Base-by-base conservation (phyloP, 2,113 vertebrate genomes). In the Amia ocellicauda region DNA sequence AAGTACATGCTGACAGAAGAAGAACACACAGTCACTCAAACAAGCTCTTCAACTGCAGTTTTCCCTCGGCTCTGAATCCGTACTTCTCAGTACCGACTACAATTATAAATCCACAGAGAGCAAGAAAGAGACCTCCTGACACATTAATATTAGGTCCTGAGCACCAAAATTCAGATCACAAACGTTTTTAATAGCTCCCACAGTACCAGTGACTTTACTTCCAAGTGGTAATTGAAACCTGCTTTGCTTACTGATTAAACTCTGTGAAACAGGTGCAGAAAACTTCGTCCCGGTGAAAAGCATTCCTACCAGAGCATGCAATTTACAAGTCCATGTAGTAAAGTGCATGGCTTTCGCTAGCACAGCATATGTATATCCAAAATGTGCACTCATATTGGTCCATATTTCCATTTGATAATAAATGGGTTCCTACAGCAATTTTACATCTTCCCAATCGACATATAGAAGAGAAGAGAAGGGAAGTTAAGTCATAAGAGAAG, bases 141-240 rank as follows among this genome's bases (percentile, higher is more conserved):
- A 26, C 40, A 19, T 17, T n/a, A n/a, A 20, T 13, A 45, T 57
- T 47, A 57, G 49, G 29, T 61, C n/a, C 31, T 36, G 31, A 56
- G 53, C 27, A 23, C 16, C 51, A 61, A 20, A 31, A 58, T 24
- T 47, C 23, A 64, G 56, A 31, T 49, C 10, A 50, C 22, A 8
- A 28, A 59, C 66, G 16, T 42, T 57, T 66, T 70, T 82, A 81
- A 84, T 78, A 60, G 75, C 69, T 79, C 76, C 78, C 79, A 57
- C 28, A 64, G 31, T 72, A 75, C 59, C 69, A 63, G 45, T 69
- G 59, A 79, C 72, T 70, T 69, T 9, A 14, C 56, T 67, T 69
- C 16, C 63, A 64, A 60, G 67, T 51, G 61, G 62, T 73, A 71
- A 87, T 80, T 81, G 75, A 43, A 76, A 72, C 65, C 64, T 5